A percentile compares a stretch with the other conserved stretches of the same genome.
Evolutionary conservation across 2,797 vertebrate genomes (phyloP).

Genomic region (Falco cherrug): DNA sequence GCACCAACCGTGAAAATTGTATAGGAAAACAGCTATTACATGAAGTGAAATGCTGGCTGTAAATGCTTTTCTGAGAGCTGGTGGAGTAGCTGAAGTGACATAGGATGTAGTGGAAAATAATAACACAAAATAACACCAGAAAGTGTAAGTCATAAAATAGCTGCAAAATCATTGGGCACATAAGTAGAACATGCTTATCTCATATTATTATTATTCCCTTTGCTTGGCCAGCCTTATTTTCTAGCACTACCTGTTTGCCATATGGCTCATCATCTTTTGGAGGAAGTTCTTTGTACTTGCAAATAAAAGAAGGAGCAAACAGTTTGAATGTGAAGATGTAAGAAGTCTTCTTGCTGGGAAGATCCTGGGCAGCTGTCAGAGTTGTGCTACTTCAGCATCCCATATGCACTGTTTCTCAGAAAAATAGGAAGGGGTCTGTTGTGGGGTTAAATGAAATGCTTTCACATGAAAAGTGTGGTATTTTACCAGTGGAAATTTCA

Average conservation of each 20-base stretch:
- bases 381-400: not conserved
- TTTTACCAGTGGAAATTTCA: not conserved
- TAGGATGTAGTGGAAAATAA: not conserved
- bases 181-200: not conserved
- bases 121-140: not conserved
- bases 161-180: not conserved
- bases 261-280: not conserved
- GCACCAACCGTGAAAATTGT: not conserved
- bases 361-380: not conserved
- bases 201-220: not conserved
- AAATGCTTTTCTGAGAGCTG: not conserved
- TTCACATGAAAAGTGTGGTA: not conserved
- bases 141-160: not conserved
- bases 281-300: not conserved
- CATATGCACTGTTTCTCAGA: not conserved
- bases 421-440: not conserved
- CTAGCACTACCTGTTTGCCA: not conserved
- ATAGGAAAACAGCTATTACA: not conserved
- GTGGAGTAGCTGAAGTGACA: not conserved
- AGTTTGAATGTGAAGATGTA: not conserved
- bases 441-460: not conserved
- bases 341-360: not conserved
- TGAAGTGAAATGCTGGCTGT: not conserved
- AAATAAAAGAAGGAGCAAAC: not conserved
- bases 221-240: not conserved